Base-by-base conservation (phyloP, 1,140 invertebrate genomes). In the Dreissena polymorpha region DNA sequence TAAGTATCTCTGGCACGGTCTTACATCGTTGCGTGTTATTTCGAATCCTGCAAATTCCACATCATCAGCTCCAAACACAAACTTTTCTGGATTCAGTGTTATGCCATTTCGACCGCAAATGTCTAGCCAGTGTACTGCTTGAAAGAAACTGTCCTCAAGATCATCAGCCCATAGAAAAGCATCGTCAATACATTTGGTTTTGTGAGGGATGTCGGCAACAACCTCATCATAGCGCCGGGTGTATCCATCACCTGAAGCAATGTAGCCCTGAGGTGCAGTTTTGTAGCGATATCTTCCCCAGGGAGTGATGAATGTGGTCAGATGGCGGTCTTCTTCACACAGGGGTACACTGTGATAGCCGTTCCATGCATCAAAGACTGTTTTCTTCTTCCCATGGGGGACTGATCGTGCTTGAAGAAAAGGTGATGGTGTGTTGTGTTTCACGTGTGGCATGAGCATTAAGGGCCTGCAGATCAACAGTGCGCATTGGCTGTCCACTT, bases 81-180 rank as follows among this genome's bases (percentile, higher is more conserved):
- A 86, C 74, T 91, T 92, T 7, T 84, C 67, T 12, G 84, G 77
- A 72, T 89, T 91, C 25, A 92, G 81, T 13, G 80, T 91, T 29
- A 89, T 91, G 49, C 84, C 80, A 57, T 85, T 79, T 27, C 83
- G 27, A 55, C 82, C 85, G 74, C 86, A 89, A 8, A 73, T 21
- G 55, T 87, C 82, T 5, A 88, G 82, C 75, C 86, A 85, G 27
- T 68, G 16, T 23, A 18, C 12, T 14, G 84, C 71, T 29, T 85
- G 78, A 49, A 65, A 53, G 79, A 85, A 86, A 57, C 27, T 85
- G 64, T 39, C 39, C 39, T 39, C 39, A 8, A 39, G 39, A 39
- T 39, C 39, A 39, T 39, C 39, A 5, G 75, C 57, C 74, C 85
- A 81, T 10, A 87, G 21, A 5, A 83, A 50, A 2, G 75, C 75